A percentile compares a stretch with the other conserved stretches of the same genome.
These are phyloP conservation scores for Lates calcarifer DNA, from an alignment of 2,113 vertebrate species.

Conservation along the genomic window DNA sequence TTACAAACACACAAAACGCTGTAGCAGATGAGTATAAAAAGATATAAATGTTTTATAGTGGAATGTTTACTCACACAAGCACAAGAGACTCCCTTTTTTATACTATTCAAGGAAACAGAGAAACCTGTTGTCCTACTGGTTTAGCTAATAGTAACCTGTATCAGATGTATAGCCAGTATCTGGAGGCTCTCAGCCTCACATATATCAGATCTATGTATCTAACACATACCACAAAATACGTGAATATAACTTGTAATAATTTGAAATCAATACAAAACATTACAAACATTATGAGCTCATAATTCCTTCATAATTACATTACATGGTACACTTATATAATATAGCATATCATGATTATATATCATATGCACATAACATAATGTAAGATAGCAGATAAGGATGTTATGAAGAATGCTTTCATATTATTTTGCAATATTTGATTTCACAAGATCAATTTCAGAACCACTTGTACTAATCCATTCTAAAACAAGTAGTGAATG, in stretches of 20 bases:
- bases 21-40: background rate
- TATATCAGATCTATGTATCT: background rate
- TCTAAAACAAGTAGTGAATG: conserved; percentile 2
- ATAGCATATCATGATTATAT: background rate
- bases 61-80: too few species aligned
- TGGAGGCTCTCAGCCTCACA: background rate
- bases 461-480: conserved; percentile 16
- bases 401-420: background rate
- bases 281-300: too few species aligned
- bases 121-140: background rate
- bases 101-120: background rate
- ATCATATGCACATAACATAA: background rate
- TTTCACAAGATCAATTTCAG: background rate
- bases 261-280: too few species aligned
- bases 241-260: too few species aligned
- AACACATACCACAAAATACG: too few species aligned
- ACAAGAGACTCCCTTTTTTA: background rate
- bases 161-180: background rate
- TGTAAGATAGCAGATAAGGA: background rate
- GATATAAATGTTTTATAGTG: too few species aligned
- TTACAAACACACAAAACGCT: background rate
- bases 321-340: too few species aligned
- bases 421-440: background rate
- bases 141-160: background rate
- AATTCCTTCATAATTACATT: too few species aligned